Percentiles rank a stretch among this genome's conserved stretches.
These are phyloP conservation scores for Drosophila setosimentum DNA, from an alignment of 2,888 invertebrate genomes.

Conservation along the genomic window DNA sequence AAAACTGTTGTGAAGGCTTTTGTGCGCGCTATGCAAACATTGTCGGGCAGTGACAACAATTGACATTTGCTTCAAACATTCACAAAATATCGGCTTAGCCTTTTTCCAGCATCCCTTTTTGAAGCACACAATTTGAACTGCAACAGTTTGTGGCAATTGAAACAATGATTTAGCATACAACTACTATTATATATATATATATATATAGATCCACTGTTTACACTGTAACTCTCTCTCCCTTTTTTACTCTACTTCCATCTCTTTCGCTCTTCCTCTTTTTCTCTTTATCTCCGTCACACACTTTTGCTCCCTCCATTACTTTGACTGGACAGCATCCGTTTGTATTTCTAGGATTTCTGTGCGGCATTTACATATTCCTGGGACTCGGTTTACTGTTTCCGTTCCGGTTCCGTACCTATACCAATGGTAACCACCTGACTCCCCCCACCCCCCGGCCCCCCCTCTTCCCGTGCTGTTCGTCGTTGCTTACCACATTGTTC, in stretches of 20 bases:
- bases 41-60: slow-evolving; percentile 67
- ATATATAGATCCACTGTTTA: not conserved
- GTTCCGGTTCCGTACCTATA: not conserved
- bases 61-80: slow-evolving; percentile 42
- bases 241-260: not conserved
- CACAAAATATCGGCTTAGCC: not conserved
- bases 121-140: slow-evolving; percentile 20
- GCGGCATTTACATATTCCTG: slow-evolving; percentile 62
- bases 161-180: slow-evolving; percentile 34
- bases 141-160: slow-evolving; percentile 60
- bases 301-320: not conserved
- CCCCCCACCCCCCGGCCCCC: not conserved
- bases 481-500: slow-evolving; percentile 59
- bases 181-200: slow-evolving; percentile 9
- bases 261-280: not conserved
- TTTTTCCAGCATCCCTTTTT: not conserved
- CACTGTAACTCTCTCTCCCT: not conserved
- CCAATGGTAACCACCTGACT: not conserved
- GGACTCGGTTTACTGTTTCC: slow-evolving; percentile 20
- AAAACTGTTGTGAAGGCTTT: slow-evolving; percentile 56
- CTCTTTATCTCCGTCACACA: not conserved
- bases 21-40: slow-evolving; percentile 66
- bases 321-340: slow-evolving; percentile 27
- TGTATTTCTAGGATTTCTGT: slow-evolving; percentile 45
- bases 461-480: not conserved